A percentile compares a stretch with the other conserved stretches of the same genome.
These are phyloP conservation scores for Melanerpes formicivorus DNA, from an alignment of 2,113 vertebrate genomes.

Conservation along the genomic window DNA sequence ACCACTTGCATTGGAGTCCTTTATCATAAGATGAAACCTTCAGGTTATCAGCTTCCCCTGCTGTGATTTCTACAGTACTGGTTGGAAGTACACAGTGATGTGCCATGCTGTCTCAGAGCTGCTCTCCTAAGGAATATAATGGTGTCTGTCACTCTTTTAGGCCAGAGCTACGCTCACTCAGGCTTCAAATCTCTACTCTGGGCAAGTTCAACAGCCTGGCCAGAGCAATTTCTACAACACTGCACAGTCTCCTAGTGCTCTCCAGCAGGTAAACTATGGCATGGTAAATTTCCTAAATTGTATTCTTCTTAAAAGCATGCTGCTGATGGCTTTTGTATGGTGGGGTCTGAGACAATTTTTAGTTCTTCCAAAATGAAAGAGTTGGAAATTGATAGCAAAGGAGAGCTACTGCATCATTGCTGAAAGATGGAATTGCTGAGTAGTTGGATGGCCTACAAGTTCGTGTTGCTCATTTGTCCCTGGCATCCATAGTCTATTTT, in stretches of 20 bases:
- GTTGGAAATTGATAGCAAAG: neutral
- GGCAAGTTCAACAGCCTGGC: slow-evolving; percentile 93
- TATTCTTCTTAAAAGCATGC: slow-evolving; percentile 44
- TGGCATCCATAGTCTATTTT: neutral
- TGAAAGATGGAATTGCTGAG: neutral
- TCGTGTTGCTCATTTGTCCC: neutral
- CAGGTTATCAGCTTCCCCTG: neutral
- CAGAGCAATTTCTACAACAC: slow-evolving; percentile 98
- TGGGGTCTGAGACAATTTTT: neutral
- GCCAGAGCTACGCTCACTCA: slow-evolving; percentile 95
- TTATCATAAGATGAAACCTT: neutral
- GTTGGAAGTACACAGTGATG: neutral
- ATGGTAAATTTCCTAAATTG: slow-evolving; percentile 81
- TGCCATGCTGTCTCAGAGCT: neutral
- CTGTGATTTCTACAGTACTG: neutral
- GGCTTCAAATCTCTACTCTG: slow-evolving; percentile 95
- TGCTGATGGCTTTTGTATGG: neutral
- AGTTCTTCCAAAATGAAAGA: neutral
- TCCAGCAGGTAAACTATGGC: slow-evolving; percentile 94
- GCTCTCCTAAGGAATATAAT: neutral
- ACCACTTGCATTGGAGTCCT: neutral
- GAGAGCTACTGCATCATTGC: neutral
- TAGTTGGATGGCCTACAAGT: neutral
- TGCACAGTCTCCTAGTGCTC: slow-evolving; percentile 91
- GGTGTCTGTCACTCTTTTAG: slow-evolving; percentile 72